Base-by-base conservation (phyloP, 2,113 vertebrate genomes). In the Macrotus californicus region DNA sequence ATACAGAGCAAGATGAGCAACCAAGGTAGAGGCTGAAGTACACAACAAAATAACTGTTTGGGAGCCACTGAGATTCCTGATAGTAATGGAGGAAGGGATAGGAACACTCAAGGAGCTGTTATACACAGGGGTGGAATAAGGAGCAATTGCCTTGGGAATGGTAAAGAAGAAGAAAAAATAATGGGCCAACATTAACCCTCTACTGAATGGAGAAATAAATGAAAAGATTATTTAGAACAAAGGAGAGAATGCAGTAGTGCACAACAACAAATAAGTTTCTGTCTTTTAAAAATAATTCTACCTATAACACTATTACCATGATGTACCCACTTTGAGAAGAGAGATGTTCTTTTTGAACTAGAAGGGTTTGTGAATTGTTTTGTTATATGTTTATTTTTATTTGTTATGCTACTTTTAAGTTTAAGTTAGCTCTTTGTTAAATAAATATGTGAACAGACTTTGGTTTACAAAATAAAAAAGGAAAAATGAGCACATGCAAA, bases 251-350 rank as follows among this genome's bases (percentile, higher is more conserved):
- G 39, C 24, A 41, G 15, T 59, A 61, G n/a, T 75, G 36, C 34
- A 66, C 15, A 89, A 29, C 41, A 94, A 84, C 82, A 95, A 93
- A 92, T 72, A 24, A 82, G 94, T 95, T 96, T 96, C 89, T 83
- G 95, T 88, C 69, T 34, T 94, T 96, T 96, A 48, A 92, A 89
- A 97, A 56, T 90, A 95, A 93, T 87, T 97, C 92, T 76, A 91
- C 39, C 84, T 87, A 14, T 93, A 69, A 96, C 69, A 76, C 39
- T 80, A 72, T 83, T 94, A 88, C n/a, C 39, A 31, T 50, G 26
- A 18, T 46, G 64, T 61, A 90, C 3, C 50, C 76, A 86, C 61
- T 95, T 89, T 75, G 69, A 67, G 67, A 83, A 97, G 90, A 16
- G 9, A 92, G n/a, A 11, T 95, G 36, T 87, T 87, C 14, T 22